phyloP scores from a whole-genome alignment of 35 echinoderm and acorn worm species.

The Patiria miniata region DNA sequence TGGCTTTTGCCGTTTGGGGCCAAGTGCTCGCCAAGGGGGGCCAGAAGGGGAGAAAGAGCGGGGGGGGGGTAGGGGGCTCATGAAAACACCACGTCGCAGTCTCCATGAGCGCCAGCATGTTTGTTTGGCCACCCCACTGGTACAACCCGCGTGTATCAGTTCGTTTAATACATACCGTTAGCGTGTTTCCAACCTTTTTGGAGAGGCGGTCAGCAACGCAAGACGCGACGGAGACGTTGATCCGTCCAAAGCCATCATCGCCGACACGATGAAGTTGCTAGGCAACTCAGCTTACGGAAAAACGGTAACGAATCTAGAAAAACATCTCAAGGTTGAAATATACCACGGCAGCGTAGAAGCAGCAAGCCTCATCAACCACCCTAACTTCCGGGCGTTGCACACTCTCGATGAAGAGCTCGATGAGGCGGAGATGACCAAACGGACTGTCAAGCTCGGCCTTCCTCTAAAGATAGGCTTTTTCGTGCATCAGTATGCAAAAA shows the following conservation, averaged over 20 bases:
- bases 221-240: constrained; percentile 17
- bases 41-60: no score
- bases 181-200: constrained; percentile 44
- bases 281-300: constrained; percentile 50
- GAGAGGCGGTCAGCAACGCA: constrained; percentile 36
- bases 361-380: background rate
- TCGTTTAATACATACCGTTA: constrained; percentile 18
- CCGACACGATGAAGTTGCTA: constrained; percentile 48
- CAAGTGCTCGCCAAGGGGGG: no score
- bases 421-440: constrained; percentile 35
- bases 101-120: constrained; percentile 47
- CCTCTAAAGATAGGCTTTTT: constrained; percentile 29
- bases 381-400: background rate
- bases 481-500: constrained; percentile 5
- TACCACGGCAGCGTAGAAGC: background rate
- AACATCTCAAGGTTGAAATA: constrained; percentile 9
- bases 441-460: background rate
- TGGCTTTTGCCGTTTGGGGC: no score
- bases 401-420: background rate
- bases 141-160: constrained; percentile 24
- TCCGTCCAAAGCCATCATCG: constrained; percentile 39
- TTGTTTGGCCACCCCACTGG: constrained; percentile 50
- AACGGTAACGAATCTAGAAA: constrained; percentile 53
- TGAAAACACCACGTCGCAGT: constrained; percentile 22
- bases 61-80: no score